Percentiles rank a stretch among this genome's conserved stretches.
These are phyloP conservation scores for Calyptomena viridis DNA, from an alignment of 2,113 vertebrate genomes.

Conservation along the genomic window DNA sequence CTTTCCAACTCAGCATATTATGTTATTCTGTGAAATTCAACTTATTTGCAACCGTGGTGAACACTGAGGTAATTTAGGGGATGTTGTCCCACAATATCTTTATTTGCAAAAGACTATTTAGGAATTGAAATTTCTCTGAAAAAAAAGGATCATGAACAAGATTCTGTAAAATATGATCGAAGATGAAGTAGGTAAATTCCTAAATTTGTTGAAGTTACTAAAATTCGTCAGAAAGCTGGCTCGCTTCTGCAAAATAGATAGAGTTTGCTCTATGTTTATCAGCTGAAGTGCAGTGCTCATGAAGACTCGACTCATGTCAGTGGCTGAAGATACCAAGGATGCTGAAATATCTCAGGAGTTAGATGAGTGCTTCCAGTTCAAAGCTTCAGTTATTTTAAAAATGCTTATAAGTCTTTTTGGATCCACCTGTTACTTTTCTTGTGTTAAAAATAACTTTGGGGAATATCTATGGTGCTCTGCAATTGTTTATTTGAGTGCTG, in stretches of 20 bases:
- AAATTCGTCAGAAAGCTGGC: not conserved
- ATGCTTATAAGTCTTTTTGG: not conserved
- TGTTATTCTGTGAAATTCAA: not conserved
- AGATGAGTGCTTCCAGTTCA: not conserved
- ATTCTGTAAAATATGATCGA: not conserved
- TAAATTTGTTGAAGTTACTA: not conserved
- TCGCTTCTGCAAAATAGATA: not conserved
- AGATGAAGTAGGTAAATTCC: not conserved
- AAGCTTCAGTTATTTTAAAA: not conserved
- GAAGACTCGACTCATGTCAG: not conserved
- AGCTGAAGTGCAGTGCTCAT: not conserved
- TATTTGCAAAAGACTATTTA: not conserved
- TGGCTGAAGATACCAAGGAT: not conserved
- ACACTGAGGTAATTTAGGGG: not conserved
- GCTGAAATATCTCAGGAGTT: not conserved
- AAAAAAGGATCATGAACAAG: not conserved
- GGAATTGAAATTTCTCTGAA: not conserved
- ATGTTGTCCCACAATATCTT: not conserved
- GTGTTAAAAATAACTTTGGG: not conserved
- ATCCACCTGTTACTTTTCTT: not conserved
- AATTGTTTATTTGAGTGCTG: not conserved
- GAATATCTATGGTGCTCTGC: not conserved
- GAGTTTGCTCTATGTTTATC: not conserved
- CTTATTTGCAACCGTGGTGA: not conserved
- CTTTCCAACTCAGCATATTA: not conserved